Evolutionary conservation across 2,113 vertebrate species (phyloP), one percentile per base, ranked within the genome.

Genomic region (Sylvietta virens): DNA sequence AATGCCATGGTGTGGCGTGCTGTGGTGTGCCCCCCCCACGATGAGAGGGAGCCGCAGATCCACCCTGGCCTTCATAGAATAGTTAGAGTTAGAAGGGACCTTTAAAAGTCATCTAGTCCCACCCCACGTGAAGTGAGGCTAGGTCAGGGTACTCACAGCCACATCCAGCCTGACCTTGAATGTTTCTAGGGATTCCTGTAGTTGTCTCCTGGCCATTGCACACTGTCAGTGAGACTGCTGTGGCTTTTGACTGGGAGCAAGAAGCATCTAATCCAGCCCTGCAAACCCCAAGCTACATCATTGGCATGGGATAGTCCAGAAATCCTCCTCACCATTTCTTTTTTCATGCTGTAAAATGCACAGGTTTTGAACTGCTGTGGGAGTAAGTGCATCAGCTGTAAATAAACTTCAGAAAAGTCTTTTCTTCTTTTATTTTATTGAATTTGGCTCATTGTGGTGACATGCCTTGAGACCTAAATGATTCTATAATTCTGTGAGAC

Each of bases 1-100:
- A 15, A 5, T 20, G 28, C 17, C 0, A 0, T 48, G 37, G 11
- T 64, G 35, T 81, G 44, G 18, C 0, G 1, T 44, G 35, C 28
- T 83, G 50, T 81, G 37, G 3, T 45, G 65, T 69, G 23, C n/a
- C 51, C 26, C 51, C 26, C 20, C 30, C 3, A 26, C 53, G 72
- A 82, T 30, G 28, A 56, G 21, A 88, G 39, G 50, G 53, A 42
- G 47, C 57, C 86, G 61, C 60, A 57, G 33, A 23, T 45, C n/a
- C 47, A 89, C 69, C 33, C 44, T 61, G 24, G 18, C 10, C 24
- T 60, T 69, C 30, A 45, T 1, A 45, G 77, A 61, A 28, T 23
- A 33, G 6, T 58, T 47, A 24, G 20, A 33, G 21, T 67, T 87
- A 30, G n/a, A 67, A 83, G 33, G 37, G 30, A 35, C n/a, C 6